phyloP scores from a whole-genome alignment of 1,140 invertebrate genomes.

The Bombus affinis region DNA sequence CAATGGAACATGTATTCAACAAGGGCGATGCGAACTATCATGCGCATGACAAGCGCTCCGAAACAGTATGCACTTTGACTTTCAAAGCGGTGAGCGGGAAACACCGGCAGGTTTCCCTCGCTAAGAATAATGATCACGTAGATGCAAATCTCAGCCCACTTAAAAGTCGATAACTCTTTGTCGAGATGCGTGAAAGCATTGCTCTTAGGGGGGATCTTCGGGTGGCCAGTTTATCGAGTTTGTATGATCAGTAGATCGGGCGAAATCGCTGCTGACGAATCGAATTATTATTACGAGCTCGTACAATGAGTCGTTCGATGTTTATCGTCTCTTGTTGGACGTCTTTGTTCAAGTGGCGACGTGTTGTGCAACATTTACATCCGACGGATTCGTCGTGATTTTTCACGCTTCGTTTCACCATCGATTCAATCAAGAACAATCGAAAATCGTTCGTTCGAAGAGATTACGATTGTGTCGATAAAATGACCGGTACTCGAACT shows the following conservation, averaged over 20 bases:
- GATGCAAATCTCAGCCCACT: constrained; percentile 61
- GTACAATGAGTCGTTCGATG: constrained; percentile 37
- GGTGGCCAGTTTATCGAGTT: constrained; percentile 8
- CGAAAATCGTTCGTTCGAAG: neutral
- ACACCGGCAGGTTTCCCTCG: constrained; percentile 30
- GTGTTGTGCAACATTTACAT: constrained; percentile 27
- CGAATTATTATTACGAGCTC: constrained; percentile 24
- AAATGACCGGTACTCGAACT: neutral
- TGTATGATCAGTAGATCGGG: constrained; percentile 7
- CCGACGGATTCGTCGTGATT: constrained; percentile 36
- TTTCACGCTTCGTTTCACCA: constrained; percentile 41
- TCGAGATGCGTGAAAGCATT: constrained; percentile 35
- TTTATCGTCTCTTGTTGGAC: neutral
- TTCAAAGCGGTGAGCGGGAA: constrained; percentile 28
- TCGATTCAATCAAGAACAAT: constrained; percentile 7
- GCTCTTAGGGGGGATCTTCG: neutral
- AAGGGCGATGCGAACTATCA: constrained; percentile 20
- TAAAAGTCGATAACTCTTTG: constrained; percentile 47
- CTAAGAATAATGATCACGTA: constrained; percentile 57
- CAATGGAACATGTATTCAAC: neutral
- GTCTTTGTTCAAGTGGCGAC: constrained; percentile 9
- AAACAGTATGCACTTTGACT: constrained; percentile 45
- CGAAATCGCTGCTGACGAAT: constrained; percentile 25
- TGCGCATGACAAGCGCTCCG: constrained; percentile 31
- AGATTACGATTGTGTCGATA: constrained; percentile 1